Evolutionary conservation across 2,888 invertebrate species (phyloP).

Genomic region (Andrena camellia): DNA sequence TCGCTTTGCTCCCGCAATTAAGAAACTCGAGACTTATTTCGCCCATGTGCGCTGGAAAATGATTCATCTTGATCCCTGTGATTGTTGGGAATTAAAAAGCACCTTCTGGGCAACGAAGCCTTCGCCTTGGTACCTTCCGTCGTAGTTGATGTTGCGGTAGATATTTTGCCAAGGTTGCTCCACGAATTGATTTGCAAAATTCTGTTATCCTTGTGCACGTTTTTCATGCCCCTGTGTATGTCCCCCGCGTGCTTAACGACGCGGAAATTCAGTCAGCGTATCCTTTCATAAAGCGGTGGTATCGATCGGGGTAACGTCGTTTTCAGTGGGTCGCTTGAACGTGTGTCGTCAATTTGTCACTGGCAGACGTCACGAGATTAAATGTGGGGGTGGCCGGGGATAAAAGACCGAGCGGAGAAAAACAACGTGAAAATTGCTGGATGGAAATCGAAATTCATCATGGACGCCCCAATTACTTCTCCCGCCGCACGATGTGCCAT

Average conservation of each 20-base stretch:
- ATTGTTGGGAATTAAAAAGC: neutral
- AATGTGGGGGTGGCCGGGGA: slow-evolving; percentile 10
- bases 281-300: slow-evolving; percentile 3
- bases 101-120: neutral
- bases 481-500: too few species aligned
- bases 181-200: too few species aligned
- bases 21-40: slow-evolving; percentile 16
- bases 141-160: too few species aligned
- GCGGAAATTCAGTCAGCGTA: neutral
- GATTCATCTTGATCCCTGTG: neutral
- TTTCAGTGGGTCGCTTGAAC: slow-evolving; percentile 30
- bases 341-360: slow-evolving; percentile 52
- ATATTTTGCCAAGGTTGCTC: too few species aligned
- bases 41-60: neutral
- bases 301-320: slow-evolving; percentile 34
- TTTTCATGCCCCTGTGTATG: too few species aligned
- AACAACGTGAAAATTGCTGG: slow-evolving; percentile 19
- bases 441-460: slow-evolving; percentile 27
- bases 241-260: neutral
- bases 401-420: slow-evolving; percentile 16
- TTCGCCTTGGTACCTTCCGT: neutral
- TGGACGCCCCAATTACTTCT: slow-evolving; percentile 45
- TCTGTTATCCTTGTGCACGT: too few species aligned
- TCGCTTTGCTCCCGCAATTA: slow-evolving; percentile 30
- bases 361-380: slow-evolving; percentile 30